Conservation (phyloP, 2,888 invertebrate species). For the Suillia variegata region DNA sequence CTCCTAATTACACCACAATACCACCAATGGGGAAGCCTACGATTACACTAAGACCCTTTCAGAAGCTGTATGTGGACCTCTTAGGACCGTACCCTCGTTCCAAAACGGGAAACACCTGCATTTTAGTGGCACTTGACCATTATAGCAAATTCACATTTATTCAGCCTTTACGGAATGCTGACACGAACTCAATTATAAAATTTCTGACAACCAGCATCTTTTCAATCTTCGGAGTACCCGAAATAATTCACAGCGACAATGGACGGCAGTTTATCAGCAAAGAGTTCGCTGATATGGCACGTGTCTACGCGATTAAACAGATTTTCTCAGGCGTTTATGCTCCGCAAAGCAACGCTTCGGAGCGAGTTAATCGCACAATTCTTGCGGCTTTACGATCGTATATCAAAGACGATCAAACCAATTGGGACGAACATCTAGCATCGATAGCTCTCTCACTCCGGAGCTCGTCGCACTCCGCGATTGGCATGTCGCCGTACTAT, state of each 20-base stretch:
- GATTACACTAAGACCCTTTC: slow-evolving; percentile 12
- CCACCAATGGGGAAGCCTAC: slow-evolving; percentile 10
- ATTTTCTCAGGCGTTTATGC: no score
- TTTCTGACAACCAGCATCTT: not conserved
- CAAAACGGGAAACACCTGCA: no score
- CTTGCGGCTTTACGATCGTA: not conserved
- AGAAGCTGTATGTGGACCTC: slow-evolving; percentile 14
- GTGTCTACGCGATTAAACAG: no score
- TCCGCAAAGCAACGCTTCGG: not conserved
- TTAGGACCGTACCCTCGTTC: slow-evolving; percentile 8
- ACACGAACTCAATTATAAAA: not conserved
- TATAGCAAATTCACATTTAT: not conserved
- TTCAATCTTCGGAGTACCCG: not conserved
- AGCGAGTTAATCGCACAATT: not conserved
- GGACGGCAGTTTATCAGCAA: not conserved
- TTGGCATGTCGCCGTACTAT: no score
- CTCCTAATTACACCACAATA: slow-evolving; percentile 3
- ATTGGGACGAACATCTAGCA: no score
- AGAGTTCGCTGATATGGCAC: not conserved
- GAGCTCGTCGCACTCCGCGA: no score
- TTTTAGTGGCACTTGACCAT: no score
- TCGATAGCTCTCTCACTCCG: no score
- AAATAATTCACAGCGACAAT: not conserved
- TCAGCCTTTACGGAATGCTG: not conserved
- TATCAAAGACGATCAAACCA: not conserved